These are phyloP conservation scores for Lepidochitona cinerea DNA, from an alignment of 2,888 invertebrate genomes.

Conservation along the genomic window DNA sequence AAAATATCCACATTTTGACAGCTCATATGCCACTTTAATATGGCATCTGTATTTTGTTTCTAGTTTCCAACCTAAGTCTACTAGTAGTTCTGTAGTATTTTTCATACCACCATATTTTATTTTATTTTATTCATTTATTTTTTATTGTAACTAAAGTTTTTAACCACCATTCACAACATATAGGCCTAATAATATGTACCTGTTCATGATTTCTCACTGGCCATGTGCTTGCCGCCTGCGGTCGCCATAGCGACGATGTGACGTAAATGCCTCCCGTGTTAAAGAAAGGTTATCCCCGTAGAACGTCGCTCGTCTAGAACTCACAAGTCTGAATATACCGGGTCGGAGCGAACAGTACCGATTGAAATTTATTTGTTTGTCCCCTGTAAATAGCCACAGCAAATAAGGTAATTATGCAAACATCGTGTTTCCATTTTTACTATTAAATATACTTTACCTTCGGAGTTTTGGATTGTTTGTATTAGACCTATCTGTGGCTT, in stretches of 20 bases:
- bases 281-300: constrained; percentile 39
- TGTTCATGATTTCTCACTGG: not conserved
- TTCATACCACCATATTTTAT: too few species aligned
- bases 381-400: constrained; percentile 5
- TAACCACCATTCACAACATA: too few species aligned
- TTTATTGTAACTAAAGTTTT: too few species aligned
- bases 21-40: too few species aligned
- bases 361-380: constrained; percentile 6
- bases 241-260: constrained; percentile 45
- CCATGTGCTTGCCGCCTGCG: constrained; percentile 5
- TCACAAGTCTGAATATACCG: not conserved
- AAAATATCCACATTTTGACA: too few species aligned
- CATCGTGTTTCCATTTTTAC: not conserved
- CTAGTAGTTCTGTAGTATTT: too few species aligned
- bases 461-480: not conserved
- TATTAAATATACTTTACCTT: not conserved
- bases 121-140: too few species aligned
- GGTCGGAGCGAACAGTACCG: not conserved
- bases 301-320: not conserved
- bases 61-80: too few species aligned
- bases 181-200: too few species aligned
- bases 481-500: not conserved
- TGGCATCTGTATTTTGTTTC: too few species aligned
- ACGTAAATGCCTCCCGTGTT: constrained; percentile 52
- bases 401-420: constrained; percentile 4